Conservation (phyloP, 2,113 vertebrate genomes). For the Andinoacara biseriatus region DNA sequence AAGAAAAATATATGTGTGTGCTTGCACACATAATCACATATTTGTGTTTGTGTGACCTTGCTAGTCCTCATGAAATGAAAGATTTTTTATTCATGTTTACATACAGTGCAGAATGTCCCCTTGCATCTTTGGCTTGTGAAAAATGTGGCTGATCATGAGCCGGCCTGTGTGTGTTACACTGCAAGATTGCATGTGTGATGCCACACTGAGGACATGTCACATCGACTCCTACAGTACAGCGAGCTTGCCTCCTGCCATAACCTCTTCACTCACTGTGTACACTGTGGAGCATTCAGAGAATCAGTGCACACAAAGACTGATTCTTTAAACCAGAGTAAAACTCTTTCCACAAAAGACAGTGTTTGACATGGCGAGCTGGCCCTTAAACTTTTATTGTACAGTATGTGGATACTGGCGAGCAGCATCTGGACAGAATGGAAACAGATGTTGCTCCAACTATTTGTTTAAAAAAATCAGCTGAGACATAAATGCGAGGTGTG, state of each 20-base stretch:
- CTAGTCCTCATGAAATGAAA: constrained; percentile 26
- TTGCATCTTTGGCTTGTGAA: constrained; percentile 28
- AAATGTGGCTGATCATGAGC: constrained; percentile 10
- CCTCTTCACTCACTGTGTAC: constrained; percentile 2
- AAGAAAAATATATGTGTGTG: constrained; percentile 21
- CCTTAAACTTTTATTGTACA: background rate
- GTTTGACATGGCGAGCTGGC: too few relatives aligned
- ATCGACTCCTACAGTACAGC: constrained; percentile 18
- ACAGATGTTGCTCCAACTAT: background rate
- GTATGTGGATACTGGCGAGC: background rate
- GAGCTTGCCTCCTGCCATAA: background rate
- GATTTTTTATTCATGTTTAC: constrained; percentile 40
- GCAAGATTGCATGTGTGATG: constrained; percentile 9
- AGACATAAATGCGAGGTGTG: background rate
- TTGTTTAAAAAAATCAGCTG: background rate
- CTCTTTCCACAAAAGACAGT: background rate
- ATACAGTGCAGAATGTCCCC: constrained; percentile 27
- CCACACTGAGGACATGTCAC: constrained; percentile 19
- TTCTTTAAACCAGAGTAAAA: background rate
- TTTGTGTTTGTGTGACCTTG: constrained; percentile 5
- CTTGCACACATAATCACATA: background rate
- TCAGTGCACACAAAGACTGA: background rate
- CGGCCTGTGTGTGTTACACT: constrained; percentile 22
- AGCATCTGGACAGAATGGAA: background rate
- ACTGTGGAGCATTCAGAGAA: background rate